A percentile compares a stretch with the other conserved stretches of the same genome.
These are phyloP conservation scores for Cyrtodaria siliqua DNA, from an alignment of 2,888 invertebrate genomes.

Conservation along the genomic window DNA sequence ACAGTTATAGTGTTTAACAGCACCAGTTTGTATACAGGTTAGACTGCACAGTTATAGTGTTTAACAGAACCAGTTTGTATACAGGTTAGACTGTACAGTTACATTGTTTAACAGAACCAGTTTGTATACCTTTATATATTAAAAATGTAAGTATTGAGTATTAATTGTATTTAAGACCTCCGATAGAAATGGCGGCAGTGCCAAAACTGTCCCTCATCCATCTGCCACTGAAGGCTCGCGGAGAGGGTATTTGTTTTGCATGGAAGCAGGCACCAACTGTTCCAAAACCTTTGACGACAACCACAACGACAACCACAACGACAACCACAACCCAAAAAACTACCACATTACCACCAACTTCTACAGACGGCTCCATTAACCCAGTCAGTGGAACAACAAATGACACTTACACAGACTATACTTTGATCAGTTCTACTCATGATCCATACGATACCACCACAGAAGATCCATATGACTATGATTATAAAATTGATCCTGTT, in stretches of 20 bases:
- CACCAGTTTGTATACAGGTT: too few species aligned
- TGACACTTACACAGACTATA: too few species aligned
- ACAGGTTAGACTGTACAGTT: too few species aligned
- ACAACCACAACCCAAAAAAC: neutral
- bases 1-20: too few species aligned
- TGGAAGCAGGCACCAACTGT: slow-evolving; percentile 76
- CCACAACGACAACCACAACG: slow-evolving; percentile 8
- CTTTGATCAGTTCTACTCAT: too few species aligned
- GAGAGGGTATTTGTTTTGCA: slow-evolving; percentile 78
- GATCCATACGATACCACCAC: neutral
- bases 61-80: too few species aligned
- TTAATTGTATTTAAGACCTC: slow-evolving; percentile 48
- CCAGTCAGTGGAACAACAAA: too few species aligned
- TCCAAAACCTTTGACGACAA: neutral
- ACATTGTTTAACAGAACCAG: too few species aligned
- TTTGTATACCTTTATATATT: too few species aligned
- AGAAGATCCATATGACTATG: neutral
- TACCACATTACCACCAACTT: neutral
- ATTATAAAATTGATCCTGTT: slow-evolving; percentile 11
- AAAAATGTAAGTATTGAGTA: too few species aligned
- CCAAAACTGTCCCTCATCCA: slow-evolving; percentile 79
- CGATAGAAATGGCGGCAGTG: slow-evolving; percentile 23
- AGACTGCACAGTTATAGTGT: too few species aligned
- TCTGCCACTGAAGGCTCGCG: slow-evolving; percentile 80
- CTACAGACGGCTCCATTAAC: too few species aligned